These are phyloP conservation scores for Agelaius phoeniceus DNA, from an alignment of 2,113 vertebrate genomes.

Conservation along the genomic window DNA sequence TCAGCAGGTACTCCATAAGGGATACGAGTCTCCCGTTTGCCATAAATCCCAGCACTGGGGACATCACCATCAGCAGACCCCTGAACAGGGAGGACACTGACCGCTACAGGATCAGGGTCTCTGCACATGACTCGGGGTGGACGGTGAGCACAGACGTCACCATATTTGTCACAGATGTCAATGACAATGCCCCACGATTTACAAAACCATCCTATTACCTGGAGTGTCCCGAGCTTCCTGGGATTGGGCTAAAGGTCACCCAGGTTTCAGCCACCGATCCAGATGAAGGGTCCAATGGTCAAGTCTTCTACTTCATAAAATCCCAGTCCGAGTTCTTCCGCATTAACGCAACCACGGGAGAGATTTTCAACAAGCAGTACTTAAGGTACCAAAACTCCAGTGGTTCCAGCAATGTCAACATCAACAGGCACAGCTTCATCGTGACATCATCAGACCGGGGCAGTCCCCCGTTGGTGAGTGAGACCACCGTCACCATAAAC, in stretches of 20 bases:
- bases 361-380: slow-evolving; percentile 92
- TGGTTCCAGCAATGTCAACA: slow-evolving; percentile 81
- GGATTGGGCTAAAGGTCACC: slow-evolving; percentile 85
- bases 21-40: slow-evolving; percentile 88
- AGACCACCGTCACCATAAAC: slow-evolving; percentile 94
- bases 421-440: slow-evolving; percentile 96
- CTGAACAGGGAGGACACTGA: slow-evolving; percentile 93
- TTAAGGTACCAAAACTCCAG: slow-evolving; percentile 90
- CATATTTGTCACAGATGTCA: slow-evolving; percentile 91
- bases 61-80: slow-evolving; percentile 89
- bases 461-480: slow-evolving; percentile 85
- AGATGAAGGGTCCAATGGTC: slow-evolving; percentile 88
- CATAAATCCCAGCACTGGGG: slow-evolving; percentile 89
- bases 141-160: slow-evolving; percentile 97
- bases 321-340: slow-evolving; percentile 95
- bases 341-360: slow-evolving; percentile 90
- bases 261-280: slow-evolving; percentile 89
- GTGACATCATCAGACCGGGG: slow-evolving; percentile 93
- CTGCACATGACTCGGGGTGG: slow-evolving; percentile 96
- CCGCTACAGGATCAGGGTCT: slow-evolving; percentile 90
- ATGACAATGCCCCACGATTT: slow-evolving; percentile 93
- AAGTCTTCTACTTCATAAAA: slow-evolving; percentile 94
- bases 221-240: slow-evolving; percentile 90
- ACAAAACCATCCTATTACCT: slow-evolving; percentile 92
- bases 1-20: slow-evolving; percentile 90